Evolutionary conservation across 2,797 vertebrate species (phyloP), one percentile per base, ranked within the genome.

Genomic region (Anguilla pacifica): DNA sequence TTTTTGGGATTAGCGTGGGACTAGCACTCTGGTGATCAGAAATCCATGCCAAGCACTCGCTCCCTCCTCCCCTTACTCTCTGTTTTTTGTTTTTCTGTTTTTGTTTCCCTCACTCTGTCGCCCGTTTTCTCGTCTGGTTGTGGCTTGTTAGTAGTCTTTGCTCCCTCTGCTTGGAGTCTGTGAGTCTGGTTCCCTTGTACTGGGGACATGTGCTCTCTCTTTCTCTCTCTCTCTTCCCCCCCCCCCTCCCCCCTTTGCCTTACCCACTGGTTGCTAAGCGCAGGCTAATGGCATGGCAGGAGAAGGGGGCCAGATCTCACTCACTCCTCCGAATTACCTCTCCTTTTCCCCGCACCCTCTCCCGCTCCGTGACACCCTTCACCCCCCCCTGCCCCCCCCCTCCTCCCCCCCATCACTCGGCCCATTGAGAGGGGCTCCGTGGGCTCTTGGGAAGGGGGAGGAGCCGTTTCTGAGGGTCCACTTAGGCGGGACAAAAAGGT

Each of bases 201-300:
- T 86, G 88, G 67, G 55, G 35, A 64, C n/a, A 72, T 79, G 61
- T 28, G 49, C n/a, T 25, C 64, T 28, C 67, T 55, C 49, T 35
- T 28, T 64, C 39, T 87, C 72, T 64, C 79, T 85, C 39, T 88
- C 77, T 72, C 85, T 25, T 88, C 83, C 86, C 79, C 86, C 64
- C 87, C 59, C 55, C 83, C 85, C 83, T 17, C 39, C 43, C 84
- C 90, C 87, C 90, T 93, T 87, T 92, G 89, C 92, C 92, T 88
- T 91, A 91, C 90, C 94, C 94, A 95, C 94, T 91, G 95, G 98
- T 99, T 98, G 98, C 98, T 98, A 98, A 96, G 98, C 96, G 96
- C 96, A 95, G 94, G 94, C 93, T 94, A 95, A 96, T 95, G 96
- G 95, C 92, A 96, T 97, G 96, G 96, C 96, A 91, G 77, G 93